These are phyloP conservation scores for Protomyctophum bolini DNA, from an alignment of 2,113 vertebrate species.

Conservation along the genomic window DNA sequence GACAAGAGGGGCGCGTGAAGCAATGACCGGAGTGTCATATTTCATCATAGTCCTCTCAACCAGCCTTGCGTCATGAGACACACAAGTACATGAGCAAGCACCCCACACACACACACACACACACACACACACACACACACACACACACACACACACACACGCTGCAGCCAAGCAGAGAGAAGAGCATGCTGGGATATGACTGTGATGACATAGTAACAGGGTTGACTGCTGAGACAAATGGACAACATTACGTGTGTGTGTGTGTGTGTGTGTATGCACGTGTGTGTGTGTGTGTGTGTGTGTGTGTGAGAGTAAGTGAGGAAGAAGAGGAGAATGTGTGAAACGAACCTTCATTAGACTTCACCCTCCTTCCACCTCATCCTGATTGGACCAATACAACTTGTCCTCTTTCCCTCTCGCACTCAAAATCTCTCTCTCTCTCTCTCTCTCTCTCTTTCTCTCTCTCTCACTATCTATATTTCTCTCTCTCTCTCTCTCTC, in stretches of 20 bases:
- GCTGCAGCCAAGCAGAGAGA: slow-evolving; percentile 9
- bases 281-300: slow-evolving; percentile 9
- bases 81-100: background rate
- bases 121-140: slow-evolving; percentile 22
- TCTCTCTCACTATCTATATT: background rate
- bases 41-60: slow-evolving; percentile 33
- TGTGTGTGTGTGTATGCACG: slow-evolving; percentile 19
- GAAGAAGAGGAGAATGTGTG: background rate
- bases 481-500: background rate
- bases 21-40: slow-evolving; percentile 42
- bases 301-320: background rate
- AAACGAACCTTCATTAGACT: slow-evolving; percentile 28
- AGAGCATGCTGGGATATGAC: slow-evolving; percentile 38
- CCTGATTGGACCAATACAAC: background rate
- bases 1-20: slow-evolving; percentile 23
- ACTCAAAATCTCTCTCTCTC: background rate
- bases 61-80: background rate
- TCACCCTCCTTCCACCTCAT: background rate
- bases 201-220: slow-evolving; percentile 51
- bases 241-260: slow-evolving; percentile 46
- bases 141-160: slow-evolving; percentile 6
- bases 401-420: background rate
- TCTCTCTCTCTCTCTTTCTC: slow-evolving; percentile 3
- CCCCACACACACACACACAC: slow-evolving; percentile 16
- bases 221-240: slow-evolving; percentile 54